Percentiles rank a stretch among this genome's conserved stretches.
Conservation (phyloP, 2,113 vertebrate species). For the Alosa alosa region DNA sequence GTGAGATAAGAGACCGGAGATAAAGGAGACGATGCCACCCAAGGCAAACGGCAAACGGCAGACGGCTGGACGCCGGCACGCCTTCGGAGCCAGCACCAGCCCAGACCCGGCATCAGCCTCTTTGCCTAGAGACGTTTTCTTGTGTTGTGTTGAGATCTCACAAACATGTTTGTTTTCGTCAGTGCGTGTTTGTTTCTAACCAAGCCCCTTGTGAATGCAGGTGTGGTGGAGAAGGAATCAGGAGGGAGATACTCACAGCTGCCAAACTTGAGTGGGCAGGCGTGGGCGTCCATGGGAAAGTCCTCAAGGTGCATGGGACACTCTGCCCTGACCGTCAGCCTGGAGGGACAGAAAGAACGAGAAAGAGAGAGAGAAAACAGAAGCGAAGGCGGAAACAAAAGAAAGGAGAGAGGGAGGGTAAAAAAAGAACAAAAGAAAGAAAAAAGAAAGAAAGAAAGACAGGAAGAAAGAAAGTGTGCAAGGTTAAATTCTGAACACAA, state of each 20-base stretch:
- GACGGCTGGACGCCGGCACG: no score
- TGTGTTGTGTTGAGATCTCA: not conserved
- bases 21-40: constrained; percentile 14
- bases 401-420: not conserved
- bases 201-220: not conserved
- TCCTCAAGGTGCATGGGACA: constrained; percentile 76
- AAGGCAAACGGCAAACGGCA: not conserved
- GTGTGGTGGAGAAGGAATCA: not conserved
- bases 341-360: constrained; percentile 29
- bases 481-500: not conserved
- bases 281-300: constrained; percentile 81
- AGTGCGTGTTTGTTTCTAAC: not conserved
- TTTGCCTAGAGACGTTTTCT: not conserved
- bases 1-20: not conserved
- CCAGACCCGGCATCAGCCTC: not conserved
- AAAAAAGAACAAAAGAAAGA: not conserved
- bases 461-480: not conserved
- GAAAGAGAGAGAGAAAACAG: not conserved
- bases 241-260: constrained; percentile 71
- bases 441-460: not conserved
- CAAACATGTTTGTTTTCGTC: not conserved
- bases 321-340: constrained; percentile 70
- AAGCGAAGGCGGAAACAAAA: not conserved
- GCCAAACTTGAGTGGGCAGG: constrained; percentile 79
- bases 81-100: no score